Conservation (phyloP, 2,797 vertebrate genomes). For the Manis javanica region DNA sequence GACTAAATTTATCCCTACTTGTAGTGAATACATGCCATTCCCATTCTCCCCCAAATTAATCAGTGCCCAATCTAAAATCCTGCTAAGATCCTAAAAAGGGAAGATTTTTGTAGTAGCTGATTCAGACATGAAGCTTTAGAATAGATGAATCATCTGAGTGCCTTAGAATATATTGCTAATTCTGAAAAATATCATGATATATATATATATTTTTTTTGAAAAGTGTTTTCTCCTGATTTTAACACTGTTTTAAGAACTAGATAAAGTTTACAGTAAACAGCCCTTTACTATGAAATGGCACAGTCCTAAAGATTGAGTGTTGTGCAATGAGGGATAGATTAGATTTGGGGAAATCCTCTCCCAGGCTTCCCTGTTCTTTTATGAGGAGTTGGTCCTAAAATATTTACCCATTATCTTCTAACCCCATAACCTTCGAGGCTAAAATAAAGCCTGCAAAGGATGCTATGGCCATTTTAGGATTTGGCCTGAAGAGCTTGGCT, state of each 20-base stretch:
- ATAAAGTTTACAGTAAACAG: neutral
- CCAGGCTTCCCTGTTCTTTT: constrained; percentile 28
- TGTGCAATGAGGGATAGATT: neutral
- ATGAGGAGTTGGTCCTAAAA: constrained; percentile 60
- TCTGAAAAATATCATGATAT: neutral
- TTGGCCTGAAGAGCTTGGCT: constrained; percentile 17
- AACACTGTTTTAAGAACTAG: neutral
- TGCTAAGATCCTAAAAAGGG: neutral
- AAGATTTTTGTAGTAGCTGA: neutral
- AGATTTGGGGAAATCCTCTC: constrained; percentile 37
- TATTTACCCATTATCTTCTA: constrained; percentile 61
- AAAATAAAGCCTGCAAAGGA: constrained; percentile 20
- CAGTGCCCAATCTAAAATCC: neutral
- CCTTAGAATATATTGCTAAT: neutral
- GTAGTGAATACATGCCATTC: neutral
- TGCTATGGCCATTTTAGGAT: constrained; percentile 27
- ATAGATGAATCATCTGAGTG: neutral
- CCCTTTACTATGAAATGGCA: neutral
- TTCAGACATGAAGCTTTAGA: neutral
- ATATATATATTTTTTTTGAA: neutral
- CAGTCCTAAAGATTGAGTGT: neutral
- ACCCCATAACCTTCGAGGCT: neutral
- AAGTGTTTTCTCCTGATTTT: neutral
- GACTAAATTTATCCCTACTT: neutral
- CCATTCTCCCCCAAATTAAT: neutral